Conservation (phyloP, 2,888 invertebrate species). For the Amphipyra berbera region DNA sequence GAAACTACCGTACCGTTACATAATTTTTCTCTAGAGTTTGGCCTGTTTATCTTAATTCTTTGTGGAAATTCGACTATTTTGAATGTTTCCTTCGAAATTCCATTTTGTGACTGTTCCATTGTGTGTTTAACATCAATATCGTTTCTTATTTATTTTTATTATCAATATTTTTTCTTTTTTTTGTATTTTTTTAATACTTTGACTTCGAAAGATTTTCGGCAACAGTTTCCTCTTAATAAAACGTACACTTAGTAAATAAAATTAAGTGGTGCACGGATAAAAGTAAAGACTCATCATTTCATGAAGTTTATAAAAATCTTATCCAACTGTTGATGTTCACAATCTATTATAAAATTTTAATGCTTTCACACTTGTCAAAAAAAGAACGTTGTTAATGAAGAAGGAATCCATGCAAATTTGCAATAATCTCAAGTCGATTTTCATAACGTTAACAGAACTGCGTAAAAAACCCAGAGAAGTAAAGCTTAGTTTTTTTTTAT, state of each 20-base stretch:
- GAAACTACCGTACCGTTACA: slow-evolving; percentile 44
- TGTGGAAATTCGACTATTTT: slow-evolving; percentile 10
- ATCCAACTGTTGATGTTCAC: slow-evolving; percentile 1
- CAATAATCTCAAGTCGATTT: slow-evolving; percentile 5
- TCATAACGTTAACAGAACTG: slow-evolving; percentile 4
- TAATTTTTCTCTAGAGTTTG: slow-evolving; percentile 56
- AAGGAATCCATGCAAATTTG: background rate
- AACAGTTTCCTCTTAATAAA: background rate
- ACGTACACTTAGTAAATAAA: background rate
- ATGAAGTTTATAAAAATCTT: background rate
- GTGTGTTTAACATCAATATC: slow-evolving; percentile 26
- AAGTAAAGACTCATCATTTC: slow-evolving; percentile 13
- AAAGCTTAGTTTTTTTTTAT: slow-evolving; percentile 52
- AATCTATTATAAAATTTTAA: background rate
- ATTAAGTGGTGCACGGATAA: background rate
- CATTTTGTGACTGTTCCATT: slow-evolving; percentile 50
- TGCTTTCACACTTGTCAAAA: background rate
- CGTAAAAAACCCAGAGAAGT: slow-evolving; percentile 37
- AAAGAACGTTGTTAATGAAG: background rate
- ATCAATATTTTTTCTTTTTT: too few relatives aligned
- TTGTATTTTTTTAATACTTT: background rate
- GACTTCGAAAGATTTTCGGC: background rate
- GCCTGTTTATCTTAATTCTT: slow-evolving; percentile 26
- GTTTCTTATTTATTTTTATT: slow-evolving; percentile 6
- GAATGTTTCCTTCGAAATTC: slow-evolving; percentile 29